These are phyloP conservation scores for Mimas tiliae DNA, from an alignment of 2,888 invertebrate species.

Conservation along the genomic window DNA sequence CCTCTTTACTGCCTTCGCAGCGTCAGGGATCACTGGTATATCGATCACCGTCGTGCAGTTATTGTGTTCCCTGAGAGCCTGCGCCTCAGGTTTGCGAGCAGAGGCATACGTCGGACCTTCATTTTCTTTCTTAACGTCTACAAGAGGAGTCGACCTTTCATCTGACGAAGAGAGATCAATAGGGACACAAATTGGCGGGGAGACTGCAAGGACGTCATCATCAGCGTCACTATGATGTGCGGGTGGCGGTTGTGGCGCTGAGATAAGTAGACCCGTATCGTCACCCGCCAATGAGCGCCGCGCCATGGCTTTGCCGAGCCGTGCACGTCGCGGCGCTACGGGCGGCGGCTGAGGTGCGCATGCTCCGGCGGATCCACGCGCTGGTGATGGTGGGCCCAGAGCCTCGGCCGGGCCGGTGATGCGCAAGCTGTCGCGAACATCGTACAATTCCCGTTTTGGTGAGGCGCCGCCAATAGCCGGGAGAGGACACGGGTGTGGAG, in stretches of 20 bases:
- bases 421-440: conserved; percentile 70
- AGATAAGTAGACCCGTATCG: conserved; percentile 79
- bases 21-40: conserved; percentile 46
- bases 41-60: conserved; percentile 49
- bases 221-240: conserved; percentile 77
- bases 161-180: conserved; percentile 81
- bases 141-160: conserved; percentile 72
- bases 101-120: conserved; percentile 70
- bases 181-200: conserved; percentile 73
- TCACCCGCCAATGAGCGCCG: conserved; percentile 85
- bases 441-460: conserved; percentile 73
- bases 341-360: conserved; percentile 86
- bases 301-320: conserved; percentile 87
- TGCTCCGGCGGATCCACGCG: conserved; percentile 87
- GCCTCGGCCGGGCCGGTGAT: conserved; percentile 69
- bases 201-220: conserved; percentile 80
- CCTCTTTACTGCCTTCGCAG: conserved; percentile 68
- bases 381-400: conserved; percentile 88
- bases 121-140: conserved; percentile 79
- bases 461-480: conserved; percentile 77
- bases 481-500: conserved; percentile 69
- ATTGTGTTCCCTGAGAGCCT: conserved; percentile 75
- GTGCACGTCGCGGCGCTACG: conserved; percentile 73
- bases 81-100: conserved; percentile 72
- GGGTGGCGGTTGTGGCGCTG: conserved; percentile 57